Evolutionary conservation across 2,113 vertebrate species (phyloP).

Genomic region (Gavia stellata): DNA sequence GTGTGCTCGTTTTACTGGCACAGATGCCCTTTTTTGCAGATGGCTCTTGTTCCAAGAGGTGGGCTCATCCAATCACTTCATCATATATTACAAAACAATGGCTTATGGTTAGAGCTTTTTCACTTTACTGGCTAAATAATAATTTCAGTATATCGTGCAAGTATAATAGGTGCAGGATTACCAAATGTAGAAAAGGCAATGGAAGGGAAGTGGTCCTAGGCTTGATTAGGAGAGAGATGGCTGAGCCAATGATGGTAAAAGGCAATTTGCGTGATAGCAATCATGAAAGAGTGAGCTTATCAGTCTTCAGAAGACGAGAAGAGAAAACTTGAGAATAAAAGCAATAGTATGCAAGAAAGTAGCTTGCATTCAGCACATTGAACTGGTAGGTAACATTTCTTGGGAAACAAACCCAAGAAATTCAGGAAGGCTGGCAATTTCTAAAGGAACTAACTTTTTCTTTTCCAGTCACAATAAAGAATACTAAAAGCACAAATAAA

Average conservation of each 20-base stretch:
- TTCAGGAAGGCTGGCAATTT: background rate
- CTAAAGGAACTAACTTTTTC: background rate
- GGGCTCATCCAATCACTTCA: background rate
- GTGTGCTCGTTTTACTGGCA: background rate
- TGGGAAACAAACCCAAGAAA: background rate
- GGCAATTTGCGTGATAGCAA: background rate
- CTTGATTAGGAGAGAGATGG: background rate
- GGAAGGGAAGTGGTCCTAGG: background rate
- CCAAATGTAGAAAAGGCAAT: background rate
- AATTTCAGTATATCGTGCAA: background rate
- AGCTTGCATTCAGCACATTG: background rate
- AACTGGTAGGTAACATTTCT: background rate
- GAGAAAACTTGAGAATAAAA: background rate
- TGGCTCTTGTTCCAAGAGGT: background rate
- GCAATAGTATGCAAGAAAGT: background rate
- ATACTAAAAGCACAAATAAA: background rate
- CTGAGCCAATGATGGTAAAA: background rate
- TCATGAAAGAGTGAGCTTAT: background rate
- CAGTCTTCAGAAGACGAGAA: background rate
- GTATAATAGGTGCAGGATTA: background rate
- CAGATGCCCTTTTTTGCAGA: background rate
- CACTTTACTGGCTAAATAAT: background rate
- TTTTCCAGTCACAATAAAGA: background rate
- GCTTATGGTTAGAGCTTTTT: background rate
- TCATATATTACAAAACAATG: background rate